Percentiles rank a stretch among this genome's conserved stretches.
Evolutionary conservation across 2,888 invertebrate genomes (phyloP).

Genomic region (Clitarchus hookeri): DNA sequence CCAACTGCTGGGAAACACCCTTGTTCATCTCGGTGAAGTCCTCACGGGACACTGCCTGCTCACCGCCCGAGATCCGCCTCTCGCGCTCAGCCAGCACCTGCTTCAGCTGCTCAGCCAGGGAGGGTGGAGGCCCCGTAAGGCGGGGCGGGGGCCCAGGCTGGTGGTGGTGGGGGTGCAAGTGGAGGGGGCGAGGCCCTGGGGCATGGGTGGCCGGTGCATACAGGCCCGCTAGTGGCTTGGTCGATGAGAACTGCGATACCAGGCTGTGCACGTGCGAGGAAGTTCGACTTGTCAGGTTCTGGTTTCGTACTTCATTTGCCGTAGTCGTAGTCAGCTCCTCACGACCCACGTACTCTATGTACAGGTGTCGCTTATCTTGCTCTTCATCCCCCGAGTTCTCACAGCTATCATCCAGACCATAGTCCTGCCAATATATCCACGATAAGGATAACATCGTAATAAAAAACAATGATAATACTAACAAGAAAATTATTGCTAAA

Average conservation of each 20-base stretch:
- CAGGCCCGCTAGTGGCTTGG: background rate
- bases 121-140: conserved; percentile 71
- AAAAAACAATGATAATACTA: background rate
- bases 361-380: conserved; percentile 44
- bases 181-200: conserved; percentile 11
- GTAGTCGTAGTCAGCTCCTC: conserved; percentile 37
- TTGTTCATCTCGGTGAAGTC: conserved; percentile 66
- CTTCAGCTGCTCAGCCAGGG: conserved; percentile 84
- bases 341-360: conserved; percentile 41
- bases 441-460: background rate
- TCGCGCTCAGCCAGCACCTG: conserved; percentile 85
- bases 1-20: conserved; percentile 75
- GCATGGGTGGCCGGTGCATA: conserved; percentile 27
- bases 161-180: conserved; percentile 36
- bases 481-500: background rate
- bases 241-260: conserved; percentile 40
- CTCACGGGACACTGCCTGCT: conserved; percentile 48
- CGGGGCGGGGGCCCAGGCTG: conserved; percentile 46
- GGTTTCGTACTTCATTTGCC: conserved; percentile 53
- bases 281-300: conserved; percentile 34
- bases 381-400: conserved; percentile 63
- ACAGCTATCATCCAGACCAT: conserved; percentile 76
- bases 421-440: conserved; percentile 61
- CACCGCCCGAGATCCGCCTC: conserved; percentile 62
- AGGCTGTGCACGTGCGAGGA: conserved; percentile 41